These are phyloP conservation scores for Monomorium pharaonis DNA, from an alignment of 1,140 invertebrate genomes.

Conservation along the genomic window DNA sequence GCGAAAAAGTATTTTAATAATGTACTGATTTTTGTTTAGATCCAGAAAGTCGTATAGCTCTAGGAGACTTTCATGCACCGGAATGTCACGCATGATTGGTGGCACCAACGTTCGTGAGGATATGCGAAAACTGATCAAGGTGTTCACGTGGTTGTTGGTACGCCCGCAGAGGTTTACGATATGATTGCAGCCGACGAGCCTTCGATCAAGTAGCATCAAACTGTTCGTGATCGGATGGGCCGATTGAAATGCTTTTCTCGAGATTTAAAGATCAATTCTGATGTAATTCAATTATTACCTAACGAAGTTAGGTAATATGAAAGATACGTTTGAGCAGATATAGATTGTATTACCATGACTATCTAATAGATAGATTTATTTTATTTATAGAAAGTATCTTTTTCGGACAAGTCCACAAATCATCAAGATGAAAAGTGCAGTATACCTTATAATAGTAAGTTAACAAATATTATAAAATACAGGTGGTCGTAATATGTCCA, in stretches of 20 bases:
- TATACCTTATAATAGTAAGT: constrained; percentile 61
- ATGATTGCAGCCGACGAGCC: constrained; percentile 98
- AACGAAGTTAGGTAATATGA: constrained; percentile 91
- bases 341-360: constrained; percentile 45
- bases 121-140: constrained; percentile 95
- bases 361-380: constrained; percentile 54
- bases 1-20: neutral
- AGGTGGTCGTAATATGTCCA: constrained; percentile 59
- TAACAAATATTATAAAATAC: constrained; percentile 64
- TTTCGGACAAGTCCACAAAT: constrained; percentile 64
- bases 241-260: constrained; percentile 99
- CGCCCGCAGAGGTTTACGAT: constrained; percentile 98
- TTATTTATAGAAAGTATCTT: constrained; percentile 64
- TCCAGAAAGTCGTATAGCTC: constrained; percentile 96
- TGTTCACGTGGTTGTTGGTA: constrained; percentile 99
- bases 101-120: constrained; percentile 99
- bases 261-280: constrained; percentile 99
- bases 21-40: constrained; percentile 84
- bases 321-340: neutral
- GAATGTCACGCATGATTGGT: constrained; percentile 99
- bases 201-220: constrained; percentile 95
- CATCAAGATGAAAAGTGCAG: constrained; percentile 62
- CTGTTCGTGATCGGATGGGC: constrained; percentile 99
- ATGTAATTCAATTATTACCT: constrained; percentile 97
- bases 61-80: constrained; percentile 98